Evolutionary conservation across 2,113 vertebrate genomes (phyloP), one percentile per base, ranked within the genome.

Genomic region (Lamprologus callipterus): DNA sequence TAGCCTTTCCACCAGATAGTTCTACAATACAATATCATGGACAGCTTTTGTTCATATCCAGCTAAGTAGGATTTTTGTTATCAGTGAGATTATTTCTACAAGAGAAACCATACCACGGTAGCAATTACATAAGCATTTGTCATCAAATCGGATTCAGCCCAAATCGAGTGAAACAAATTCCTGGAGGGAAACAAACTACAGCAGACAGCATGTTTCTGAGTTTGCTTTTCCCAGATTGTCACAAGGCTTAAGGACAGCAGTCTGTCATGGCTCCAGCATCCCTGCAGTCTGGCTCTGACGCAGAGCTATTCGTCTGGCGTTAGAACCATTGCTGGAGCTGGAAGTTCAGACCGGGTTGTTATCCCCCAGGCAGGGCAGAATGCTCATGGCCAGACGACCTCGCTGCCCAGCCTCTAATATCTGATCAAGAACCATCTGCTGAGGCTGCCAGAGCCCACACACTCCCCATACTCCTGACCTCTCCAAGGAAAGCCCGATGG

Each of bases 391-490:
- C 91, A 19, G 6, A 93, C 88, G 95, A 97, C 95, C 95, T 93
- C 78, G 1, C 26, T 85, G 91, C 92, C 95, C 86, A 2, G 0
- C 80, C 87, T 94, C 92, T 97, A 96, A 95, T 95, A 94, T 94
- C 96, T 94, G 94, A 96, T 95, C 96, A 96, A 95, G 91, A 95
- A 89, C 96, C 96, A 96, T 97, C 96, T 97, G 96, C 93, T 96
- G 95, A 57, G 58, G 89, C 91, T 82, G 55, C 93, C 86, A 92
- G 94, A 85, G 68, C 86, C 75, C 86, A 83, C 91, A 68, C 23
- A 5, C 85, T 85, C 86, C 88, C 85, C 68, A 47, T 90, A 55
- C 87, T 87, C 90, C 83, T 92, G 95, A 95, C 95, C 94, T 94
- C 94, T 95, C 95, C 94, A 94, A 96, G 89, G 88, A 92, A 93